phyloP scores from a whole-genome alignment of 1,140 invertebrate species.

The Nasonia longicornis region DNA sequence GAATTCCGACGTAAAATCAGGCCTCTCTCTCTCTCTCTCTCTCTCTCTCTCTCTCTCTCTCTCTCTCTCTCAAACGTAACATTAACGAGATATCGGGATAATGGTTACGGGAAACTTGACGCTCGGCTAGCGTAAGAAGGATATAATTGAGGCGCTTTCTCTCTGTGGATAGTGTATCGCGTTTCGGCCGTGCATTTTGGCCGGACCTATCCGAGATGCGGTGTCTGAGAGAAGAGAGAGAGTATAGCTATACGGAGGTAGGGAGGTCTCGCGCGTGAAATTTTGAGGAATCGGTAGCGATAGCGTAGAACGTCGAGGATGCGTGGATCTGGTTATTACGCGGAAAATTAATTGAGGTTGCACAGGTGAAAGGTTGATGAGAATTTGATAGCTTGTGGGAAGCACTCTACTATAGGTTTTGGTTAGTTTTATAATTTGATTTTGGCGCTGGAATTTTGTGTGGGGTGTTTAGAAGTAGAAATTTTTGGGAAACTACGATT shows the following conservation, averaged over 20 bases:
- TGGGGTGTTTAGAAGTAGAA: too few species aligned
- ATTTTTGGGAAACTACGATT: too few species aligned
- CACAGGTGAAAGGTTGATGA: not conserved
- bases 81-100: slow-evolving; percentile 26
- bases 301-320: not conserved
- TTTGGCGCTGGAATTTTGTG: not conserved
- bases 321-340: not conserved
- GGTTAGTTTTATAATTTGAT: not conserved
- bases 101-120: slow-evolving; percentile 18
- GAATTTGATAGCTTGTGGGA: not conserved
- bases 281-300: not conserved
- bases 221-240: not conserved
- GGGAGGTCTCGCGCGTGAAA: not conserved
- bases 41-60: not conserved
- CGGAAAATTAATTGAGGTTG: not conserved
- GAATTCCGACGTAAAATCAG: not conserved
- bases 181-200: not conserved
- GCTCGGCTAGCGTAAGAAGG: not conserved
- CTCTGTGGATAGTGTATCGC: slow-evolving; percentile 13
- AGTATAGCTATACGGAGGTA: not conserved
- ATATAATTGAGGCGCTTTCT: slow-evolving; percentile 5
- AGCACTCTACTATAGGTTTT: not conserved
- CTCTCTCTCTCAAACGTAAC: not conserved
- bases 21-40: not conserved
- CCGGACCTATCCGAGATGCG: not conserved